These are phyloP conservation scores for Stichodactyla mertensii DNA, from an alignment of 64 coral and sea anemone genomes.

Conservation along the genomic window DNA sequence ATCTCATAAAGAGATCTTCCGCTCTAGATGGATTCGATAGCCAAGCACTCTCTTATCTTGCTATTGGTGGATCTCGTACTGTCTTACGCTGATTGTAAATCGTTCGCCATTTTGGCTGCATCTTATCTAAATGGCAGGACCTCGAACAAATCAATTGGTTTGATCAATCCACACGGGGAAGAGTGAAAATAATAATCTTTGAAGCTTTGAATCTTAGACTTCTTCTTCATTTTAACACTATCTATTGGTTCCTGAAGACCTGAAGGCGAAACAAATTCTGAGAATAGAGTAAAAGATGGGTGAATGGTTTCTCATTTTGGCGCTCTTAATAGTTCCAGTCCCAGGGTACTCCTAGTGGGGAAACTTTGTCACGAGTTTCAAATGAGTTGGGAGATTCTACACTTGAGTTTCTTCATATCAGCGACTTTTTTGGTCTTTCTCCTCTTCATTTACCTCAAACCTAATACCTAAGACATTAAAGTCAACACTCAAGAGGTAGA, in stretches of 20 bases:
- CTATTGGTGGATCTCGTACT: constrained; percentile 7
- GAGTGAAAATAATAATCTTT: not conserved
- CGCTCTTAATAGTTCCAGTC: not conserved
- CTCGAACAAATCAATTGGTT: not conserved
- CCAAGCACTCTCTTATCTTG: constrained; percentile 16
- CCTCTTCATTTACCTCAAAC: not conserved
- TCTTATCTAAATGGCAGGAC: constrained; percentile 14
- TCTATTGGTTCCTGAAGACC: not conserved
- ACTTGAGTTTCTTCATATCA: not conserved
- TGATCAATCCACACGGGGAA: not conserved
- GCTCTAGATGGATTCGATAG: constrained; percentile 13
- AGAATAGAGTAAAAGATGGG: not conserved
- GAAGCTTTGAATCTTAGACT: not conserved
- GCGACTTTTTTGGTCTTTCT: not conserved
- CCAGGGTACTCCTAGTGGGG: not conserved
- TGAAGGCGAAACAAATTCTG: no score
- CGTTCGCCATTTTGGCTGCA: constrained; percentile 35
- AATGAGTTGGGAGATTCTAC: constrained; percentile 12
- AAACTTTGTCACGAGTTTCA: not conserved
- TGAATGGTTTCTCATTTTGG: not conserved
- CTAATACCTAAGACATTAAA: not conserved
- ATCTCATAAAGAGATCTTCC: constrained; percentile 23
- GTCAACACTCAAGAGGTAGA: not conserved
- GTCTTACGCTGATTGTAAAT: not conserved
- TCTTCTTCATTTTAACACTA: not conserved